A percentile compares a stretch with the other conserved stretches of the same genome.
phyloP scores from a whole-genome alignment of 2,113 vertebrate genomes.

The Callithrix jacchus region DNA sequence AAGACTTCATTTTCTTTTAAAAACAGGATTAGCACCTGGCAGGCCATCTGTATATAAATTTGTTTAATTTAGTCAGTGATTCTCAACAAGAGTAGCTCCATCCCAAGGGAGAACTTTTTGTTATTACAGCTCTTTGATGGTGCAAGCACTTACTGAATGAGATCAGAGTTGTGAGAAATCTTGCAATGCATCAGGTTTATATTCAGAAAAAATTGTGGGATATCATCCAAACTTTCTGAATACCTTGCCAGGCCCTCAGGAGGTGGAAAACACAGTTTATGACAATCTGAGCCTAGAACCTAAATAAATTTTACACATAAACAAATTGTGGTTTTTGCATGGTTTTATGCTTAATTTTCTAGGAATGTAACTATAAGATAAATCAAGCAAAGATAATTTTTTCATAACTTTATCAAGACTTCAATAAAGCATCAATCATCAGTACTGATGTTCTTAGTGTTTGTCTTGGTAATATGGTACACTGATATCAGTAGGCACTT shows the following conservation, averaged over 20 bases:
- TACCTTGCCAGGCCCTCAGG: background rate
- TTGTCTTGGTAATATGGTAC: background rate
- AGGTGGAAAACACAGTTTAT: background rate
- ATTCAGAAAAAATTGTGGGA: background rate
- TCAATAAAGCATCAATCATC: background rate
- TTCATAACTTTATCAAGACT: background rate
- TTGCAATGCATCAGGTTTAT: background rate
- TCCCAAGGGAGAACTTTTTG: background rate
- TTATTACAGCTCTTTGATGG: background rate
- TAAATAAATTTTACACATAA: background rate
- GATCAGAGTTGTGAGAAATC: background rate
- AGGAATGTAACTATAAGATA: background rate
- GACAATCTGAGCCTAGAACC: background rate
- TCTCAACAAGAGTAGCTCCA: background rate
- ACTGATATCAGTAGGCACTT: background rate
- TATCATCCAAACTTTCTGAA: background rate
- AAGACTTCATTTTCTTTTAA: background rate
- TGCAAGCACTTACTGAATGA: background rate
- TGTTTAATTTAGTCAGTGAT: background rate
- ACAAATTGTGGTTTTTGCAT: background rate
- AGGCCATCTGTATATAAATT: background rate
- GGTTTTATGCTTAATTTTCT: background rate
- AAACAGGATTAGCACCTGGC: background rate
- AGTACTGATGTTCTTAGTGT: background rate
- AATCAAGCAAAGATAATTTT: background rate